Evolutionary conservation across 2,113 vertebrate genomes (phyloP).

Genomic region (Danio rerio): DNA sequence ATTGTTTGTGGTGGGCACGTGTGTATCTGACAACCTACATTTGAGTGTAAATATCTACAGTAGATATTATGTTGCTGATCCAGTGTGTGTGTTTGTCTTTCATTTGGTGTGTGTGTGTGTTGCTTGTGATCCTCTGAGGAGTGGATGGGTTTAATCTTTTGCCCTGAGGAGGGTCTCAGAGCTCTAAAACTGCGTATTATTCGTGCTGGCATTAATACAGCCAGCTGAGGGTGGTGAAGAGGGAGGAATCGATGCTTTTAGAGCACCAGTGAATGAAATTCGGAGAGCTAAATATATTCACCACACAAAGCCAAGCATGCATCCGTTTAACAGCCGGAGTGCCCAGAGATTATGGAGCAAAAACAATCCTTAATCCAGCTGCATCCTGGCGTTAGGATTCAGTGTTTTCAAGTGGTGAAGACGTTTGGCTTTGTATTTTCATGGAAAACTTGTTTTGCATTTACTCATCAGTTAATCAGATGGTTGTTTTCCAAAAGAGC

Average conservation of each 20-base stretch:
- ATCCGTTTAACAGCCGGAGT: slow-evolving; percentile 13
- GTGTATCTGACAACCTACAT: not conserved
- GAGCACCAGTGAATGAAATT: slow-evolving; percentile 34
- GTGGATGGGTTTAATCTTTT: slow-evolving; percentile 41
- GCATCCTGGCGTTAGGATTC: slow-evolving; percentile 10
- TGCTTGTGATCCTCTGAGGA: slow-evolving; percentile 30
- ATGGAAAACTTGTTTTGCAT: no score
- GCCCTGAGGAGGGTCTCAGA: slow-evolving; percentile 44
- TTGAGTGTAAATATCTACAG: slow-evolving; percentile 8
- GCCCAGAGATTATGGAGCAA: slow-evolving; percentile 67
- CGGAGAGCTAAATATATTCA: slow-evolving; percentile 70
- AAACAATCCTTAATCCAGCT: slow-evolving; percentile 65
- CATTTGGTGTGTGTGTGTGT: not conserved
- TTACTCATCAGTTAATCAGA: not conserved
- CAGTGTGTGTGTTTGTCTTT: slow-evolving; percentile 20
- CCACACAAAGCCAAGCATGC: slow-evolving; percentile 22
- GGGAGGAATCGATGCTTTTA: slow-evolving; percentile 37
- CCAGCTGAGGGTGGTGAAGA: slow-evolving; percentile 43
- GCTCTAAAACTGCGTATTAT: slow-evolving; percentile 45
- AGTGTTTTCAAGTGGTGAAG: not conserved
- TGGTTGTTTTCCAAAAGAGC: not conserved
- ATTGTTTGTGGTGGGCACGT: slow-evolving; percentile 3
- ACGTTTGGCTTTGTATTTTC: not conserved
- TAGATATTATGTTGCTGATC: slow-evolving; percentile 18
- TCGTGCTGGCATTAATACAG: slow-evolving; percentile 35